phyloP scores from a whole-genome alignment of 2,113 vertebrate species.

The Scomber japonicus region DNA sequence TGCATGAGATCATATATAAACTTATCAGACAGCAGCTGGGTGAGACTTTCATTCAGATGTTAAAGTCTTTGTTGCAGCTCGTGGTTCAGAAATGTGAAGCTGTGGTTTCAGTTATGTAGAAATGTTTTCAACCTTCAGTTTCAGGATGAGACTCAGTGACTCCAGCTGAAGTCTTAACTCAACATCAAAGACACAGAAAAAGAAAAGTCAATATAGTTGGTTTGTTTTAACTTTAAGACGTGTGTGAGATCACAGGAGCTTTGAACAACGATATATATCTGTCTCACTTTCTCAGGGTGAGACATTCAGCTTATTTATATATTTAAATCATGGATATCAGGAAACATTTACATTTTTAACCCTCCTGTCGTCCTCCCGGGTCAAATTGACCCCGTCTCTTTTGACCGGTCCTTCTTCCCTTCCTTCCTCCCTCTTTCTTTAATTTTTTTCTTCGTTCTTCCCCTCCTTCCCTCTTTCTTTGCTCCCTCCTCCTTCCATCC shows the following conservation, averaged over 20 bases:
- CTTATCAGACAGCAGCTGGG: background rate
- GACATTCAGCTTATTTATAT: too few relatives aligned
- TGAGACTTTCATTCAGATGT: background rate
- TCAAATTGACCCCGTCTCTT: too few relatives aligned
- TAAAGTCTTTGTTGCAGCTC: background rate
- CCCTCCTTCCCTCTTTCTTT: too few relatives aligned
- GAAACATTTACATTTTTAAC: too few relatives aligned
- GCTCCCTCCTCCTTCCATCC: too few relatives aligned
- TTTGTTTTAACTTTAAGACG: background rate
- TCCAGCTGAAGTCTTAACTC: background rate
- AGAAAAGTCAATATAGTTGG: background rate
- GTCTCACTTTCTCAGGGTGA: too few relatives aligned
- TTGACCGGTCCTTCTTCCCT: too few relatives aligned
- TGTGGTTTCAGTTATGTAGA: background rate
- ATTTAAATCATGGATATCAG: too few relatives aligned
- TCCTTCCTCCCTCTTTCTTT: too few relatives aligned
- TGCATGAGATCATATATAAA: background rate
- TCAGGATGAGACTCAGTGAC: conserved; percentile 10
- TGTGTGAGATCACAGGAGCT: background rate
- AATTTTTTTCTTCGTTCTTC: too few relatives aligned
- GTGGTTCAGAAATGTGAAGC: background rate
- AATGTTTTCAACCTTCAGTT: background rate
- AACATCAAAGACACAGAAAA: background rate
- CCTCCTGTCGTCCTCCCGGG: too few relatives aligned
- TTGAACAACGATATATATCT: too few relatives aligned